These are phyloP conservation scores for Drosophila testacea DNA, from an alignment of 2,888 invertebrate species.

Conservation along the genomic window DNA sequence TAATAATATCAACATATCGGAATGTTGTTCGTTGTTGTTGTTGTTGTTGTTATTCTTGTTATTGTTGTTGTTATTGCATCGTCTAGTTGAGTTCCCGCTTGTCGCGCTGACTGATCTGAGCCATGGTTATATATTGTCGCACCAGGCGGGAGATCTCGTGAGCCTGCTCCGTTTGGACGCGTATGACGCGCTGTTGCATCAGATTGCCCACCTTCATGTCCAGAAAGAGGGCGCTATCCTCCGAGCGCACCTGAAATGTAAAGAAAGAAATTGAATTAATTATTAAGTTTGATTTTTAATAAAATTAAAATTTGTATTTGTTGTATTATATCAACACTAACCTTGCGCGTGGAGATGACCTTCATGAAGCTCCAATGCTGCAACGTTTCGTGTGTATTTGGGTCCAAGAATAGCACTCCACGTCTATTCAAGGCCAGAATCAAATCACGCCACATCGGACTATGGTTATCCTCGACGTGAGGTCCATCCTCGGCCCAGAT, in stretches of 20 bases:
- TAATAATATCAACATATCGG: constrained; percentile 34
- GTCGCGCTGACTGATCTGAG: constrained; percentile 87
- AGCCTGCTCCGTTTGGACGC: constrained; percentile 98
- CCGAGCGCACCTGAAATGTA: constrained; percentile 89
- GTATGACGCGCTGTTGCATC: constrained; percentile 97
- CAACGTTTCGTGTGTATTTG: constrained; percentile 95
- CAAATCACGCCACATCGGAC: constrained; percentile 92
- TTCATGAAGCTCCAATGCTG: constrained; percentile 97
- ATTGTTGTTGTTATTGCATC: neutral
- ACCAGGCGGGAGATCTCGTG: constrained; percentile 98
- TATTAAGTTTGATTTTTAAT: too few relatives aligned
- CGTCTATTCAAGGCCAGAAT: constrained; percentile 96
- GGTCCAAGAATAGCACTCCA: constrained; percentile 97
- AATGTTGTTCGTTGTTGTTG: constrained; percentile 54
- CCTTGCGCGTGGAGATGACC: constrained; percentile 97
- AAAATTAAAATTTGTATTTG: too few relatives aligned
- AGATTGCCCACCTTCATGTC: constrained; percentile 99
- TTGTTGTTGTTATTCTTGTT: neutral
- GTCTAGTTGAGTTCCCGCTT: constrained; percentile 78
- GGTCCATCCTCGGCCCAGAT: constrained; percentile 89
- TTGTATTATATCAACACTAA: constrained; percentile 66
- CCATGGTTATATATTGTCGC: constrained; percentile 97
- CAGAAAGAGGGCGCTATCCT: constrained; percentile 95
- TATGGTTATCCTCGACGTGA: constrained; percentile 84
- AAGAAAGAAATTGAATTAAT: too few relatives aligned